These are phyloP conservation scores for Globodera ellingtonae DNA, from an alignment of 1,140 invertebrate species.

Conservation along the genomic window DNA sequence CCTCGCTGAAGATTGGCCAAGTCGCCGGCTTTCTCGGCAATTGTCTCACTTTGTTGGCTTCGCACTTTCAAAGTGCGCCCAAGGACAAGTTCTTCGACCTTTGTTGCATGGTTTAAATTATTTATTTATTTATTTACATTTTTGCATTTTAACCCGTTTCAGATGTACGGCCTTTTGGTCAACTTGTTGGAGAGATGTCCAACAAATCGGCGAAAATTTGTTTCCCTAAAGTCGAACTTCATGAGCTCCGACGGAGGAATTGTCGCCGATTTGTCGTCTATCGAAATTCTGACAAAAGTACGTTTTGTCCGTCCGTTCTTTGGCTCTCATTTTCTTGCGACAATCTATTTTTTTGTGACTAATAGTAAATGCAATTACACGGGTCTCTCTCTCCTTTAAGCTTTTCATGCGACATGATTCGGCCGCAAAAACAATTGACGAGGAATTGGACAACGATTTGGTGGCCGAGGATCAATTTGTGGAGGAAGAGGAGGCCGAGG, in stretches of 20 bases:
- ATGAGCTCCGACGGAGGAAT: constrained; percentile 12
- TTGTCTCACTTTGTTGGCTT: constrained; percentile 36
- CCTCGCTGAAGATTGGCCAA: constrained; percentile 43
- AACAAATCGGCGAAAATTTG: constrained; percentile 41
- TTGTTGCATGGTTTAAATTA: constrained; percentile 37
- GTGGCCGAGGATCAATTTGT: constrained; percentile 31
- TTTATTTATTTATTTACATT: not conserved
- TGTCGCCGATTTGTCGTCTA: not conserved
- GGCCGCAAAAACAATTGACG: constrained; percentile 40
- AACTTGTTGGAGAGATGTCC: constrained; percentile 40
- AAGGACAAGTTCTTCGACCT: constrained; percentile 50
- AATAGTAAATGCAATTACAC: too few relatives aligned
- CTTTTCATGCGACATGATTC: constrained; percentile 46
- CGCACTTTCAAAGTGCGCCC: constrained; percentile 31
- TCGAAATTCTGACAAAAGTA: constrained; percentile 41
- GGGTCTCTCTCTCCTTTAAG: not conserved
- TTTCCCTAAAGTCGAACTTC: constrained; percentile 23
- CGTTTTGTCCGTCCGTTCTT: not conserved
- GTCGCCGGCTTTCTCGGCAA: constrained; percentile 44
- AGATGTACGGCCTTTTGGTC: constrained; percentile 49
- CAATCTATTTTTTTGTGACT: too few relatives aligned
- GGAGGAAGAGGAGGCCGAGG: constrained; percentile 35
- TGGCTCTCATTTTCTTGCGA: not conserved
- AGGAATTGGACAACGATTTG: constrained; percentile 49
- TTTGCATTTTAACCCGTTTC: constrained; percentile 20